A percentile compares a stretch with the other conserved stretches of the same genome.
phyloP scores from a whole-genome alignment of 2,888 invertebrate genomes.

The Acanthosoma haemorrhoidale region DNA sequence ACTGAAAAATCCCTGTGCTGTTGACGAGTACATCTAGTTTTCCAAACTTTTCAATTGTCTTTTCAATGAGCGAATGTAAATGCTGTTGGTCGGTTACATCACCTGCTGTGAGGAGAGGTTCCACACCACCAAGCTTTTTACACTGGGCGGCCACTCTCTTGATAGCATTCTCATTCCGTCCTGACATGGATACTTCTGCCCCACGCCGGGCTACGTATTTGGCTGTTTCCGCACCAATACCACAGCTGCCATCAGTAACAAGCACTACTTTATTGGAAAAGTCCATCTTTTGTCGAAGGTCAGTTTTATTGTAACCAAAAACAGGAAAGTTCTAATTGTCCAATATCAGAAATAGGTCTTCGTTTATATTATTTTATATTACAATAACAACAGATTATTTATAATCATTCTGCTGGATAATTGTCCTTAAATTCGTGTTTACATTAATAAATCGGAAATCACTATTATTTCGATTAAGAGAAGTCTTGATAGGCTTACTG shows the following conservation, averaged over 20 bases:
- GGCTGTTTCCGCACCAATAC: constrained; percentile 79
- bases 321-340: no score
- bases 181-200: constrained; percentile 64
- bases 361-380: no score
- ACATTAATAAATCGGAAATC: no score
- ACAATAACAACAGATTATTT: no score
- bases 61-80: constrained; percentile 63
- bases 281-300: no score
- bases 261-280: constrained; percentile 68
- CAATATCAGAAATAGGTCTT: no score
- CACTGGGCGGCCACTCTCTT: constrained; percentile 58
- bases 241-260: constrained; percentile 76
- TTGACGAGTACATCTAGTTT: constrained; percentile 77
- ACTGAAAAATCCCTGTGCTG: constrained; percentile 82
- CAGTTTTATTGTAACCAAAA: no score
- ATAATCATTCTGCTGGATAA: no score
- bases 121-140: constrained; percentile 44
- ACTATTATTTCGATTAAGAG: no score
- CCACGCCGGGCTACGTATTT: constrained; percentile 68
- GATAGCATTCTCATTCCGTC: constrained; percentile 64
- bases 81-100: constrained; percentile 71
- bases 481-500: no score
- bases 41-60: constrained; percentile 67
- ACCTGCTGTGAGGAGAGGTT: constrained; percentile 58
- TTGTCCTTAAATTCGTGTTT: no score